These are phyloP conservation scores for Lepidocolaptes lacrymiger DNA, from an alignment of 2,797 vertebrate genomes.

Conservation along the genomic window DNA sequence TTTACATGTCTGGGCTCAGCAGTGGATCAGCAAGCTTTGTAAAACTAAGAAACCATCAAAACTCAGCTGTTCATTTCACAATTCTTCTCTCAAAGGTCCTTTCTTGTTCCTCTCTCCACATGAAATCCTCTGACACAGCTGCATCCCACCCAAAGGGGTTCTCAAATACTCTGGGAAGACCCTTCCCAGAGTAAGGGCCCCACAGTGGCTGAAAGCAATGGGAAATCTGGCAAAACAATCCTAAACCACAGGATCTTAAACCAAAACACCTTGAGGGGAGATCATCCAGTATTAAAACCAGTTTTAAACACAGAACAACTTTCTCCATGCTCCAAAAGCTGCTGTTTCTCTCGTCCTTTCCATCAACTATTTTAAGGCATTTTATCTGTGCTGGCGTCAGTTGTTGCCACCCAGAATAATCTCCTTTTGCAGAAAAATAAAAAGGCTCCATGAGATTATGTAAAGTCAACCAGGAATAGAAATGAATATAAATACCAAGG, in stretches of 20 bases:
- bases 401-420: conserved; percentile 57
- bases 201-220: neutral
- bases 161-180: no score
- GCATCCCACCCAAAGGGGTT: neutral
- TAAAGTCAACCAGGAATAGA: conserved; percentile 54
- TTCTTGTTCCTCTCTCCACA: neutral
- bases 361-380: conserved; percentile 29
- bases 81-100: neutral
- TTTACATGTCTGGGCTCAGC: neutral
- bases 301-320: neutral
- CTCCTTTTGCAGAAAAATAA: conserved; percentile 23
- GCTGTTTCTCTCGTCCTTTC: neutral
- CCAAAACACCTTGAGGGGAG: neutral
- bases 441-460: conserved; percentile 37
- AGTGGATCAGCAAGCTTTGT: neutral
- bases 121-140: neutral
- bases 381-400: conserved; percentile 31
- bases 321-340: neutral
- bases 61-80: neutral
- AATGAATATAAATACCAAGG: neutral
- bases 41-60: neutral
- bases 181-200: neutral
- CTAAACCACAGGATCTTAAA: neutral
- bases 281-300: neutral
- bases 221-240: neutral